Percentiles rank a stretch among this genome's conserved stretches.
These are phyloP conservation scores for Eilema griseolum DNA, from an alignment of 2,888 invertebrate genomes.

Conservation along the genomic window DNA sequence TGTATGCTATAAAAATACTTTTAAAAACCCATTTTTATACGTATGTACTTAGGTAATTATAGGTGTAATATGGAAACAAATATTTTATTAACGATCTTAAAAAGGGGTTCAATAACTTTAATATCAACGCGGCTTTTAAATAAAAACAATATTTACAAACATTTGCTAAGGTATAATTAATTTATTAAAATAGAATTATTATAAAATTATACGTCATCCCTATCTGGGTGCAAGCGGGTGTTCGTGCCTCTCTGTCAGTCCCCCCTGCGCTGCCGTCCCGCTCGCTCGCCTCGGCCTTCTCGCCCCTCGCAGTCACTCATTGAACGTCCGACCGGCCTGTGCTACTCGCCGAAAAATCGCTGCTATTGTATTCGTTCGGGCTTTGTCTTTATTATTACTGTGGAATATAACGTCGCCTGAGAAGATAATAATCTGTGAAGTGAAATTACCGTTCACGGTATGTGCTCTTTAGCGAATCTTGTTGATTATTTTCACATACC, in stretches of 20 bases:
- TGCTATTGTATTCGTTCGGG: conserved; percentile 76
- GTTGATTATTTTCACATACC: conserved; percentile 78
- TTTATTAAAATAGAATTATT: conserved; percentile 34
- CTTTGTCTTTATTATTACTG: conserved; percentile 77
- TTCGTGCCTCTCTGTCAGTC: conserved; percentile 39
- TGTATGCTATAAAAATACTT: too few species aligned
- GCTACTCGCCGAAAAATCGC: conserved; percentile 64
- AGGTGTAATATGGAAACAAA: too few species aligned
- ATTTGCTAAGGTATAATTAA: conserved; percentile 3
- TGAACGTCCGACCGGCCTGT: conserved; percentile 78
- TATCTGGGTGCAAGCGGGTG: conserved; percentile 46
- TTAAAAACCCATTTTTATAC: too few species aligned
- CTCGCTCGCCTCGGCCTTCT: conserved; percentile 55
- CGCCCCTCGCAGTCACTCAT: conserved; percentile 75
- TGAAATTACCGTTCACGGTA: conserved; percentile 84
- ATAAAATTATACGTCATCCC: conserved; percentile 58
- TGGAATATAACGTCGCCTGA: conserved; percentile 69
- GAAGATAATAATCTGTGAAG: conserved; percentile 78
- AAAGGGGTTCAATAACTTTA: neutral
- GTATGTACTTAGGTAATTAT: too few species aligned
- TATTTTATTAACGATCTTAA: neutral
- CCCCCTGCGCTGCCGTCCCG: conserved; percentile 57
- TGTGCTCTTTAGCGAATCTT: conserved; percentile 76
- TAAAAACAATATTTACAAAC: neutral
- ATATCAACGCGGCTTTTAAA: neutral